phyloP scores from a whole-genome alignment of 2,797 vertebrate genomes.

The Dallia pectoralis region DNA sequence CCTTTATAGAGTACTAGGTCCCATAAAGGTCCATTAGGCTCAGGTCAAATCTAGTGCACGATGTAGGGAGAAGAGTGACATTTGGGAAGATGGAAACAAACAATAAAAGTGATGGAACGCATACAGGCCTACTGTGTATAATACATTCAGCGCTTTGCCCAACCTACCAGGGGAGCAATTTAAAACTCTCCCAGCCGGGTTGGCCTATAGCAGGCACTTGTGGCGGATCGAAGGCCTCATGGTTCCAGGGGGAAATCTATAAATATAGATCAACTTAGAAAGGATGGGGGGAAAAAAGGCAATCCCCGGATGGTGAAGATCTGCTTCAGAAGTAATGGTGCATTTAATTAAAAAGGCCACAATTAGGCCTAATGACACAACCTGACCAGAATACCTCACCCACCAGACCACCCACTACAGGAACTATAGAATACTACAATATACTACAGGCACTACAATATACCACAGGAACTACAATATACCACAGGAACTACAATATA shows the following conservation, averaged over 20 bases:
- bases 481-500: too few relatives aligned
- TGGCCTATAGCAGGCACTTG: slow-evolving; percentile 36
- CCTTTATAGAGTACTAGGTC: background rate
- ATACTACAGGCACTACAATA: too few relatives aligned
- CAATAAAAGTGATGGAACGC: background rate
- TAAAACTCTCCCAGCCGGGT: background rate
- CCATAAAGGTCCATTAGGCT: background rate
- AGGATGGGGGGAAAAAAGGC: slow-evolving; percentile 42
- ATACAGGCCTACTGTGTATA: background rate
- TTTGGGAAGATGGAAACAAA: background rate
- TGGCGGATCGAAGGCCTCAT: slow-evolving; percentile 28
- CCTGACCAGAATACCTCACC: background rate
- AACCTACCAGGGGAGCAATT: background rate
- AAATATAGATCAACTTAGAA: slow-evolving; percentile 58
- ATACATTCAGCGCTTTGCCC: background rate
- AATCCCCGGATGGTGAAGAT: slow-evolving; percentile 63
- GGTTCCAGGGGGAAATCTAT: slow-evolving; percentile 50
- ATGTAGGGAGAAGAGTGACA: too few relatives aligned
- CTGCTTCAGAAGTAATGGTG: slow-evolving; percentile 60
- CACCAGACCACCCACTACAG: background rate
- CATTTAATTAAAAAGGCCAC: slow-evolving; percentile 15
- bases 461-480: too few relatives aligned
- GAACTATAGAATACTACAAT: too few relatives aligned
- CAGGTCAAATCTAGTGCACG: too few relatives aligned
- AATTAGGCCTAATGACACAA: background rate